Evolutionary conservation across 2,888 invertebrate genomes (phyloP).

Genomic region (Danaus chrysippus): DNA sequence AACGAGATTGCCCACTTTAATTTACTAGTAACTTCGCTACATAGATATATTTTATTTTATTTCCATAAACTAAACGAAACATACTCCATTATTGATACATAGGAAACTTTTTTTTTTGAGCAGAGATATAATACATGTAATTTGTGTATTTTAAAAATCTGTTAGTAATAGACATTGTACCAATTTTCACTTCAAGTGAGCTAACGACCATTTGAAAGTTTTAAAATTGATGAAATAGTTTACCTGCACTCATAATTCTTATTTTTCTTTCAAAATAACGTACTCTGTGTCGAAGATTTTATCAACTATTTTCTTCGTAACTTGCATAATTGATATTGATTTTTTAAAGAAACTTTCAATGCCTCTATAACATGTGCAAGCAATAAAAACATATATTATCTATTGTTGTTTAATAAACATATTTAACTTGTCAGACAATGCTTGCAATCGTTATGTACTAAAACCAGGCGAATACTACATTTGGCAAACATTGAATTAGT

Average conservation of each 20-base stretch:
- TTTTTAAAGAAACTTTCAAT: no score
- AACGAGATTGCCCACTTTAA: no score
- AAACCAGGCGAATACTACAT: constrained; percentile 40
- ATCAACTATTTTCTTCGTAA: no score
- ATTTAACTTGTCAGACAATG: constrained; percentile 26
- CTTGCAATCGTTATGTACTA: constrained; percentile 24
- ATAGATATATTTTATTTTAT: no score
- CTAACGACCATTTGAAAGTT: constrained; percentile 23
- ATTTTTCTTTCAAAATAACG: not conserved
- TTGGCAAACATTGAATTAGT: constrained; percentile 54
- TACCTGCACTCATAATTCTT: not conserved
- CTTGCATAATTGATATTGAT: no score
- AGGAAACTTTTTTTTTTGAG: no score
- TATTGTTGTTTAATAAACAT: constrained; percentile 22
- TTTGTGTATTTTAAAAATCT: no score
- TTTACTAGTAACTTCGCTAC: no score
- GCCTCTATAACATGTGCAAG: not conserved
- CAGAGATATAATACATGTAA: no score
- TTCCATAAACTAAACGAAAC: no score
- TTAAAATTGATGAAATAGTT: constrained; percentile 17
- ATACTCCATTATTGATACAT: no score
- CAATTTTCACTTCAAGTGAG: constrained; percentile 24
- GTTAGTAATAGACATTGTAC: constrained; percentile 34
- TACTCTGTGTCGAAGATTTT: no score
- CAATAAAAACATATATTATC: not conserved